Conservation (phyloP, 2,797 vertebrate genomes). For the Eulemur coronatus region DNA sequence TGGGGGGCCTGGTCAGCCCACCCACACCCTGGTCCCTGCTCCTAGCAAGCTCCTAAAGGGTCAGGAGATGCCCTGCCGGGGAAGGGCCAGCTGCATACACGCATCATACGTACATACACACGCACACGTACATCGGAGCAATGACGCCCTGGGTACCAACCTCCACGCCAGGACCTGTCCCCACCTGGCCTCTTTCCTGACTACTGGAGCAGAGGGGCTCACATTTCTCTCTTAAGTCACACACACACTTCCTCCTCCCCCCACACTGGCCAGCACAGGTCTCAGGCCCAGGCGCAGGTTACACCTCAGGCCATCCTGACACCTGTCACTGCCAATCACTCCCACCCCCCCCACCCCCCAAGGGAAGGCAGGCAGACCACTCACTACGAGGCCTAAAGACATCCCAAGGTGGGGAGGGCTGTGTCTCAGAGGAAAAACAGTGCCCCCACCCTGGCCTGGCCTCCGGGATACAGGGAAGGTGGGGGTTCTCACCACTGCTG, state of each 20-base stretch:
- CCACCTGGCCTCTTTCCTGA: neutral
- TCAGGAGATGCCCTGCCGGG: neutral
- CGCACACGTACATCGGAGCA: neutral
- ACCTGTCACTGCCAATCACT: accelerated
- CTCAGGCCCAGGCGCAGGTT: neutral
- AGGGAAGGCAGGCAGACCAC: neutral
- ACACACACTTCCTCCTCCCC: too few species aligned
- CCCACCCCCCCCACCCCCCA: neutral
- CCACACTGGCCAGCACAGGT: neutral
- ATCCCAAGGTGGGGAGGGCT: accelerated
- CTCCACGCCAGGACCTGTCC: neutral
- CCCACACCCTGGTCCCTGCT: too few species aligned
- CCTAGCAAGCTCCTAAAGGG: neutral
- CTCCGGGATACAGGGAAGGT: neutral
- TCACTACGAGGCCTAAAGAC: neutral
- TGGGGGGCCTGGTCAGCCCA: neutral
- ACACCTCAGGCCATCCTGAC: neutral
- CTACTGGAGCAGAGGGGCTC: neutral
- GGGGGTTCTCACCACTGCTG: conserved; percentile 80
- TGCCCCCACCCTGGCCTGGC: accelerated
- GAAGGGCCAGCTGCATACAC: neutral
- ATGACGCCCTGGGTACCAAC: too few species aligned
- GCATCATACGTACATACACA: neutral
- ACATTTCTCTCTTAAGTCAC: neutral
- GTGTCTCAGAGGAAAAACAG: neutral